These are phyloP conservation scores for Zootoca vivipara DNA, from an alignment of 2,113 vertebrate species.

Conservation along the genomic window DNA sequence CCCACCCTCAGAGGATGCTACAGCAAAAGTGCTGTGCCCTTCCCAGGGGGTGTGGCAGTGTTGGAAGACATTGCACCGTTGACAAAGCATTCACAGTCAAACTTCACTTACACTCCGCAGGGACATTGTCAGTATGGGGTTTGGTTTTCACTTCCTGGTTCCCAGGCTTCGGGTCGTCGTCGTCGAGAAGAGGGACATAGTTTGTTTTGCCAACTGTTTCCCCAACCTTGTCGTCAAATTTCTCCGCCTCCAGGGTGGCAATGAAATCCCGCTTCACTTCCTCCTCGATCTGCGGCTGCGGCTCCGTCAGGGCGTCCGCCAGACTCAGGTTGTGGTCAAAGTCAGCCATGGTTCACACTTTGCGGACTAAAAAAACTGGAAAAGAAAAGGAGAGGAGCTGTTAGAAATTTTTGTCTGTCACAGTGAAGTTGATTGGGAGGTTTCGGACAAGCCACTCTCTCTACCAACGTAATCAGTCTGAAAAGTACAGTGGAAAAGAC, in stretches of 20 bases:
- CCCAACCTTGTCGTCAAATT: slow-evolving; percentile 89
- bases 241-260: slow-evolving; percentile 87
- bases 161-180: slow-evolving; percentile 65
- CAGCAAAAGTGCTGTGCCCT: not conserved
- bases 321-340: slow-evolving; percentile 81
- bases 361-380: slow-evolving; percentile 27
- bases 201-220: slow-evolving; percentile 91
- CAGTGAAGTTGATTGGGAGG: not conserved
- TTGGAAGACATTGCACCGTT: not conserved
- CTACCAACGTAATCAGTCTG: too few species aligned
- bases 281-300: slow-evolving; percentile 77
- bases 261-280: slow-evolving; percentile 91
- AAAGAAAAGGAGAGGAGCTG: not conserved
- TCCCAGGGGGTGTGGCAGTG: not conserved
- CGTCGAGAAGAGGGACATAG: slow-evolving; percentile 90
- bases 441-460: not conserved
- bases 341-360: slow-evolving; percentile 78
- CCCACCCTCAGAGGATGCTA: not conserved
- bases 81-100: accelerated
- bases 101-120: slow-evolving; percentile 68
- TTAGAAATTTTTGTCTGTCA: not conserved
- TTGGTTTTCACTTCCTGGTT: slow-evolving; percentile 73
- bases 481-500: too few species aligned
- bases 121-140: slow-evolving; percentile 45
- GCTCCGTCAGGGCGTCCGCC: slow-evolving; percentile 89